These are phyloP conservation scores for Arenaria interpres DNA, from an alignment of 2,113 vertebrate genomes.

Conservation along the genomic window DNA sequence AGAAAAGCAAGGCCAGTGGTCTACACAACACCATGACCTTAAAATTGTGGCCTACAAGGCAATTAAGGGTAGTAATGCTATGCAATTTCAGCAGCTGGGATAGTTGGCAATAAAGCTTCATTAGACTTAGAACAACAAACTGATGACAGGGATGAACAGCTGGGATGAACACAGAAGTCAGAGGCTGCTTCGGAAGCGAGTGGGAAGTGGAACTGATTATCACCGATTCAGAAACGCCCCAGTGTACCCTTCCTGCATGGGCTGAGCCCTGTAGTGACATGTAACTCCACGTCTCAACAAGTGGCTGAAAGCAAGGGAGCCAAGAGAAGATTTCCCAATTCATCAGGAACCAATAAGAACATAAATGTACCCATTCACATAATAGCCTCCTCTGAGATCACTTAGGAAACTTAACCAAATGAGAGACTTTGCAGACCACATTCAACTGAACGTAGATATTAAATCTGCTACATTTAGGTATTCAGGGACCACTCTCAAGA, in stretches of 20 bases:
- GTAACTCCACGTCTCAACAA: not conserved
- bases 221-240: not conserved
- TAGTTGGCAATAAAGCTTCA: not conserved
- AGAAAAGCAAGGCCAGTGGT: not conserved
- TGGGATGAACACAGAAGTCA: not conserved
- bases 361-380: not conserved
- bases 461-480: not conserved
- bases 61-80: not conserved
- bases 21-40: rapidly evolving
- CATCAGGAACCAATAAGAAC: not conserved
- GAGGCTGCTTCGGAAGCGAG: not conserved
- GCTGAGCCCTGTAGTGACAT: not conserved
- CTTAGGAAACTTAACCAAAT: conserved; percentile 8
- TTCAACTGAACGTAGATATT: not conserved
- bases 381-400: not conserved
- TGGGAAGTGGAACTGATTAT: not conserved
- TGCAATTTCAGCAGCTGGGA: not conserved
- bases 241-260: not conserved
- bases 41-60: not conserved
- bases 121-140: not conserved
- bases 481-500: not conserved
- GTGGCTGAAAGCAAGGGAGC: not conserved
- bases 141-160: not conserved
- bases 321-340: not conserved
- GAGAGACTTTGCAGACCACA: not conserved